Evolutionary conservation across 2,797 vertebrate genomes (phyloP).

Genomic region (Leptatherina wallacei): DNA sequence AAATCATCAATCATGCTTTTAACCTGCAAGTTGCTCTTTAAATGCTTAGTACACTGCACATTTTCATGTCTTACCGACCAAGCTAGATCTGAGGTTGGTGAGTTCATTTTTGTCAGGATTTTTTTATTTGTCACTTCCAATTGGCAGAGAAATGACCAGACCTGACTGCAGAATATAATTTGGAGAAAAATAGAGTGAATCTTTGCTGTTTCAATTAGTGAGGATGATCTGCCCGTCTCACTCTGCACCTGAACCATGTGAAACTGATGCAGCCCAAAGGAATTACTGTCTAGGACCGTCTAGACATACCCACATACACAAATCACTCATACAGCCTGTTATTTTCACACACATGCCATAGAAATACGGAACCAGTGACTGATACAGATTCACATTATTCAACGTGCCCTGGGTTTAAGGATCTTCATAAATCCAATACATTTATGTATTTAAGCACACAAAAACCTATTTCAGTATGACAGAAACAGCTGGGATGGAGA

Average conservation of each 20-base stretch:
- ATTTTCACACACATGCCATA: constrained; percentile 10
- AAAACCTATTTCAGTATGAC: background rate
- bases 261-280: constrained; percentile 24
- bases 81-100: background rate
- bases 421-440: constrained; percentile 11
- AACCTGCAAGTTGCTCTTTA: too few relatives aligned
- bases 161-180: constrained; percentile 21
- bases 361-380: background rate
- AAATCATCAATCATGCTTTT: too few relatives aligned
- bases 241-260: constrained; percentile 31
- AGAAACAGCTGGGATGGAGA: constrained; percentile 5
- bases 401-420: background rate
- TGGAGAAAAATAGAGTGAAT: constrained; percentile 26
- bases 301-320: constrained; percentile 53
- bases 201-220: constrained; percentile 8
- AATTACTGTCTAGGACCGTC: constrained; percentile 55
- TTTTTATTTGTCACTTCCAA: constrained; percentile 23
- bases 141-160: constrained; percentile 10
- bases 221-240: background rate
- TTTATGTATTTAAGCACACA: background rate
- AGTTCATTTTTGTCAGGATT: background rate
- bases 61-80: background rate
- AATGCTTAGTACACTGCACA: background rate
- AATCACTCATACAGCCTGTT: constrained; percentile 2
- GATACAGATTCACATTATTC: background rate